These are phyloP conservation scores for Netelia virgata DNA, from an alignment of 2,888 invertebrate species.

Conservation along the genomic window DNA sequence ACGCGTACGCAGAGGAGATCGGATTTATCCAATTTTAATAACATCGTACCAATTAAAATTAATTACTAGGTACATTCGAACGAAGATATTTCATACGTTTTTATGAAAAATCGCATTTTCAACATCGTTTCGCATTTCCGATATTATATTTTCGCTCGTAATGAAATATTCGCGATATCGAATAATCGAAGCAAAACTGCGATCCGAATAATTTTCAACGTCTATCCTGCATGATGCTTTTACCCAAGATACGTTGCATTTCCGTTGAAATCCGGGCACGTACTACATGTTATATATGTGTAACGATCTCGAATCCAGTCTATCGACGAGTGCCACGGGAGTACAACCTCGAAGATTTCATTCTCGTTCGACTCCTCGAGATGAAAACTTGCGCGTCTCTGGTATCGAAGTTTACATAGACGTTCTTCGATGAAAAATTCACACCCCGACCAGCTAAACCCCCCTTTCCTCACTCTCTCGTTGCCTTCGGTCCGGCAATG, in stretches of 20 bases:
- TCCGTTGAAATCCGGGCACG: neutral
- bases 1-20: too few relatives aligned
- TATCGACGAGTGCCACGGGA: neutral
- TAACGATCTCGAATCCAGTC: slow-evolving; percentile 9
- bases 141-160: neutral
- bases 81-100: too few relatives aligned
- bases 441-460: slow-evolving; percentile 20
- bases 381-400: slow-evolving; percentile 42
- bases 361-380: slow-evolving; percentile 40
- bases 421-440: slow-evolving; percentile 46
- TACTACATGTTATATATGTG: neutral
- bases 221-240: neutral
- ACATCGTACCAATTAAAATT: too few relatives aligned
- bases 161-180: neutral
- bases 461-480: neutral
- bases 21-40: too few relatives aligned
- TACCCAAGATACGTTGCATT: slow-evolving; percentile 15
- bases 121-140: neutral
- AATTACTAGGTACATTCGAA: too few relatives aligned
- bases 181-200: neutral
- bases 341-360: slow-evolving; percentile 30
- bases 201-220: slow-evolving; percentile 21
- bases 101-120: neutral
- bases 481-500: slow-evolving; percentile 31
- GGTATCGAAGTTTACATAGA: slow-evolving; percentile 40